Percentiles rank a stretch among this genome's conserved stretches.
phyloP scores from a whole-genome alignment of 2,888 invertebrate species.

The Dinocampus coccinellae region DNA sequence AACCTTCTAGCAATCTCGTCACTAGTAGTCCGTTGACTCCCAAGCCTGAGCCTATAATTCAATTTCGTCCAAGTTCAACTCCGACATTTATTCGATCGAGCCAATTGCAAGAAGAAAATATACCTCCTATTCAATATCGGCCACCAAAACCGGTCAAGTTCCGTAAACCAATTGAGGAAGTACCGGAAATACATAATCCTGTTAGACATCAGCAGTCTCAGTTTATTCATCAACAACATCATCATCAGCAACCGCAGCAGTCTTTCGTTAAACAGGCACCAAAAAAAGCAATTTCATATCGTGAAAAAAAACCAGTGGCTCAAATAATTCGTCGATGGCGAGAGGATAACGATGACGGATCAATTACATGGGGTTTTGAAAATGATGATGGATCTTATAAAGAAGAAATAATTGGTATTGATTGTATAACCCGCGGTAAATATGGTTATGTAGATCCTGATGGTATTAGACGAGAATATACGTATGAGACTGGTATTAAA shows the following conservation, averaged over 20 bases:
- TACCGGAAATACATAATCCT: slow-evolving; percentile 38
- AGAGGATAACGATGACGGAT: slow-evolving; percentile 81
- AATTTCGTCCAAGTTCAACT: slow-evolving; percentile 26
- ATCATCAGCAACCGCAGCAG: slow-evolving; percentile 19
- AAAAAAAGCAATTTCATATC: slow-evolving; percentile 43
- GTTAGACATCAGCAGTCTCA: slow-evolving; percentile 40
- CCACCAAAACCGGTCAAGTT: slow-evolving; percentile 53
- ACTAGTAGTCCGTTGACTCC: slow-evolving; percentile 37
- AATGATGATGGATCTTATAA: slow-evolving; percentile 90
- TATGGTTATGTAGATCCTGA: slow-evolving; percentile 90
- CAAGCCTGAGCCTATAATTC: slow-evolving; percentile 37
- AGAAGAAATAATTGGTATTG: slow-evolving; percentile 84
- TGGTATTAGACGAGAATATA: slow-evolving; percentile 84
- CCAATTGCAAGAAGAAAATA: slow-evolving; percentile 39
- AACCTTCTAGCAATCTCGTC: slow-evolving; percentile 38
- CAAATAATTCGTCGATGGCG: slow-evolving; percentile 72
- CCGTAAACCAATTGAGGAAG: slow-evolving; percentile 53
- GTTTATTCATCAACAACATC: background rate
- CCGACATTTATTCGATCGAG: slow-evolving; percentile 10
- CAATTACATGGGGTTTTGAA: slow-evolving; percentile 90
- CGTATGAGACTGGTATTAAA: slow-evolving; percentile 83
- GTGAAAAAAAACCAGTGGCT: slow-evolving; percentile 79
- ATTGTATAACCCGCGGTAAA: slow-evolving; percentile 82
- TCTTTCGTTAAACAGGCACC: slow-evolving; percentile 29
- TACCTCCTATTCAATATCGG: slow-evolving; percentile 50